Percentiles rank a stretch among this genome's conserved stretches.
These are phyloP conservation scores for Sarcophaga caerulescens DNA, from an alignment of 2,888 invertebrate species.

Conservation along the genomic window DNA sequence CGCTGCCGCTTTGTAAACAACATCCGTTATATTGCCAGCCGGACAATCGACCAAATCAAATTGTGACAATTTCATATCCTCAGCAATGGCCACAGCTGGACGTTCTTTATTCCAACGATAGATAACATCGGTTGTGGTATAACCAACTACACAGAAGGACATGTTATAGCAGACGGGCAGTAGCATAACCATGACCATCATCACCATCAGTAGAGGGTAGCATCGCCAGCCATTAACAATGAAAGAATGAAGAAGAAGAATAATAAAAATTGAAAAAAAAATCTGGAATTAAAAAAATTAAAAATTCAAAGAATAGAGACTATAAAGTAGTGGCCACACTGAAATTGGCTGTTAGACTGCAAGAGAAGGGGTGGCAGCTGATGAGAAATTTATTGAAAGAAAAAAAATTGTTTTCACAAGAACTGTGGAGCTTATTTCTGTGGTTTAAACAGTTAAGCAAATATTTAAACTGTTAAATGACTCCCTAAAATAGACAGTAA, in stretches of 20 bases:
- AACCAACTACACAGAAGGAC: slow-evolving; percentile 83
- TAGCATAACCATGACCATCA: not conserved
- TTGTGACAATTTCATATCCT: slow-evolving; percentile 92
- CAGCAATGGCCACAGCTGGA: slow-evolving; percentile 87
- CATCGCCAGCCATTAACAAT: not conserved
- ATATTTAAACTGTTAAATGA: too few relatives aligned
- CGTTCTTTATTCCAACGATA: slow-evolving; percentile 88
- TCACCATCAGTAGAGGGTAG: not conserved
- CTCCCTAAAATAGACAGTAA: too few relatives aligned
- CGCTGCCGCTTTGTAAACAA: slow-evolving; percentile 80
- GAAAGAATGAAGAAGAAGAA: not conserved
- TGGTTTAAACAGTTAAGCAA: not conserved
- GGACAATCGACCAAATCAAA: slow-evolving; percentile 90
- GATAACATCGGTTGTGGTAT: slow-evolving; percentile 87
- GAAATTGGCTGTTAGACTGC: not conserved
- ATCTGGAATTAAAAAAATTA: not conserved
- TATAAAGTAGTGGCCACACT: not conserved
- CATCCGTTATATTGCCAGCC: slow-evolving; percentile 85
- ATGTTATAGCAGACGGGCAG: not conserved
- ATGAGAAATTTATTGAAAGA: too few relatives aligned
- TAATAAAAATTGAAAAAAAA: slow-evolving; percentile 8
- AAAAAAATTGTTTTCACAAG: too few relatives aligned
- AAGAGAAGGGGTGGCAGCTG: too few relatives aligned
- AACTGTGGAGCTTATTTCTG: too few relatives aligned
- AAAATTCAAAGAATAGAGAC: slow-evolving; percentile 16